Base-by-base conservation (phyloP, 2,888 invertebrate genomes). In the Protodeltote pygarga region DNA sequence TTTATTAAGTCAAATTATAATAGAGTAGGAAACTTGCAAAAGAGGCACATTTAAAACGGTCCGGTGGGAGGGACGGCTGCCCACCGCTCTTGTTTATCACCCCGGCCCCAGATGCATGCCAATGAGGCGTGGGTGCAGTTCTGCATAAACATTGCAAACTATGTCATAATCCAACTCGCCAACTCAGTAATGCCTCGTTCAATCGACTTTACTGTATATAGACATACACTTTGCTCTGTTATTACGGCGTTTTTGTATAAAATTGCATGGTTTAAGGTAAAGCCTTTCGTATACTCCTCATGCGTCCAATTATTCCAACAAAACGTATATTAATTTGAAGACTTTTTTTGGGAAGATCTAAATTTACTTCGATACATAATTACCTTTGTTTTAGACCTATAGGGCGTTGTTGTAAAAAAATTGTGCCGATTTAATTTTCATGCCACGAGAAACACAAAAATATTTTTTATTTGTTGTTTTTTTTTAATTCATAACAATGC, bases 81-180 rank as follows among this genome's bases (percentile, higher is more conserved):
- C 63, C 70, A 60, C 71, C 65, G 71, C 71, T 73, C 75, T 79
- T 77, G 81, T 85, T 84, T 82, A 84, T 81, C 79, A 65, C 55
- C 35, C 61, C 54, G 65, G 79, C 73, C 81, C 79, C 72, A 81
- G 79, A 77, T 84, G 81, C 87, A 87, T 85, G 77, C 75, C 80
- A 82, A 87, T 84, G 77, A 79, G 44, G 80, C 81, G 89, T 88
- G 79, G 89, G 89, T 76, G 78, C 58, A 59, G 54, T 71, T 82
- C 77, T 80, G 85, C 86, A 83, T 83, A 79, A 81, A 83, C 81
- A 83, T 82, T 78, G 79, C 79, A 62, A 67, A 64, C 69, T 59
- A 64, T 68, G 68, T 68, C 68, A 68, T 68, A 68, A 68, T 60
- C 50, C 45, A 33, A 60, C 49, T 65, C 61, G 62, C 65, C 66